Conservation (phyloP, 2,797 vertebrate species). For the Dermochelys coriacea region DNA sequence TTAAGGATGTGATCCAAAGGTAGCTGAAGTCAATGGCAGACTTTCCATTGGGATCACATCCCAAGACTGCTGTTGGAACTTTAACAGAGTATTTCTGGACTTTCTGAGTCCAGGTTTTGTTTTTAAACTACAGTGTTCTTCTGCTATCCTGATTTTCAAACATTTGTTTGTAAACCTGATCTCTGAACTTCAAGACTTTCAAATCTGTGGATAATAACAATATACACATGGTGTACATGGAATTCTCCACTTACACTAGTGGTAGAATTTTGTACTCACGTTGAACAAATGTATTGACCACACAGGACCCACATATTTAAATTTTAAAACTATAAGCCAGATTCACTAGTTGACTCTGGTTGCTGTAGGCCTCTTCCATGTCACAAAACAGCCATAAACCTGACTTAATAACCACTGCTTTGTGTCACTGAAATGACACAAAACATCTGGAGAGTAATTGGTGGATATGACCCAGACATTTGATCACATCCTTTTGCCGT, state of each 20-base stretch:
- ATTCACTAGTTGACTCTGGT: neutral
- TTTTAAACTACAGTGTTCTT: slow-evolving; percentile 13
- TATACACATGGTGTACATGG: too few species aligned
- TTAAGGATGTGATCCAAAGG: neutral
- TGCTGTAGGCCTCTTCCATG: slow-evolving; percentile 17
- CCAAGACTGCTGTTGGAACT: slow-evolving; percentile 1
- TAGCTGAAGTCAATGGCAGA: neutral
- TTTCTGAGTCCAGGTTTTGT: neutral
- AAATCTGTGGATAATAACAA: neutral
- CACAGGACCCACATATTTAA: neutral
- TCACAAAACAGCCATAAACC: slow-evolving; percentile 54
- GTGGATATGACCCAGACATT: slow-evolving; percentile 20
- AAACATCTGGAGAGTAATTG: slow-evolving; percentile 46
- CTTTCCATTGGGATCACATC: neutral
- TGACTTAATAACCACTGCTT: slow-evolving; percentile 23
- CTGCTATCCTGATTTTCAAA: neutral
- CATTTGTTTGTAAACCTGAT: neutral
- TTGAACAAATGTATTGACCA: neutral
- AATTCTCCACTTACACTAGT: slow-evolving; percentile 8
- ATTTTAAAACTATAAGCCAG: neutral
- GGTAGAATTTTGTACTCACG: neutral
- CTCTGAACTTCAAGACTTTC: neutral
- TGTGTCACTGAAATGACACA: slow-evolving; percentile 57
- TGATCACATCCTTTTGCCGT: neutral
- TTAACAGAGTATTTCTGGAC: neutral